These are phyloP conservation scores for Drosophila nigromelanica DNA, from an alignment of 1,140 invertebrate species.

Conservation along the genomic window DNA sequence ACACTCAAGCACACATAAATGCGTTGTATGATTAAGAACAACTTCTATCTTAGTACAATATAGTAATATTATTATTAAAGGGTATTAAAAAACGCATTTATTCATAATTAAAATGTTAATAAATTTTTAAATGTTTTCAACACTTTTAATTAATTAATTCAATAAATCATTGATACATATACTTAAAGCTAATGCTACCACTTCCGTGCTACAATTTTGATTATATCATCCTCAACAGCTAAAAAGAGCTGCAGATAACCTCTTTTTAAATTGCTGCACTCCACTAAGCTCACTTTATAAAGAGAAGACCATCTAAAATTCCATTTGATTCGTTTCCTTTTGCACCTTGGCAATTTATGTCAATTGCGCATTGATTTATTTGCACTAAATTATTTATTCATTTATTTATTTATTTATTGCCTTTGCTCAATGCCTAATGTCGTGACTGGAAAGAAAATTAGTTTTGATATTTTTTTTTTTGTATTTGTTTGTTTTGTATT, in stretches of 20 bases:
- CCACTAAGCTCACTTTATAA: not conserved
- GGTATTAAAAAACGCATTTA: no score
- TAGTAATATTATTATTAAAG: no score
- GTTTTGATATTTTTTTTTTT: slow-evolving; percentile 32
- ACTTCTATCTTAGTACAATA: no score
- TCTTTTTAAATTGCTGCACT: not conserved
- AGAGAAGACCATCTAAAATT: slow-evolving; percentile 23
- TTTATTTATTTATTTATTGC: slow-evolving; percentile 46
- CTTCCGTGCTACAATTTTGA: no score
- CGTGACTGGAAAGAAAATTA: slow-evolving; percentile 49
- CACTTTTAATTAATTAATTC: no score
- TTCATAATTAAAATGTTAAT: no score
- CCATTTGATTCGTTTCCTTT: slow-evolving; percentile 26
- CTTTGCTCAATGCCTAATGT: slow-evolving; percentile 35
- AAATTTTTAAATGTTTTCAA: no score
- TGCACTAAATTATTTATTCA: slow-evolving; percentile 33
- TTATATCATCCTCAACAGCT: no score
- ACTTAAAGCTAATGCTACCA: no score
- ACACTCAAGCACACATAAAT: no score
- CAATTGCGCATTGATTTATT: slow-evolving; percentile 51
- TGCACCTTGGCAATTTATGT: slow-evolving; percentile 37
- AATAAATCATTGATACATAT: no score
- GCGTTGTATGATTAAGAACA: no score
- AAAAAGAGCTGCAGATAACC: not conserved
- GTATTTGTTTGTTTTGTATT: slow-evolving; percentile 1